Base-by-base conservation (phyloP, 2,888 invertebrate species). In the Erebia epiphron region DNA sequence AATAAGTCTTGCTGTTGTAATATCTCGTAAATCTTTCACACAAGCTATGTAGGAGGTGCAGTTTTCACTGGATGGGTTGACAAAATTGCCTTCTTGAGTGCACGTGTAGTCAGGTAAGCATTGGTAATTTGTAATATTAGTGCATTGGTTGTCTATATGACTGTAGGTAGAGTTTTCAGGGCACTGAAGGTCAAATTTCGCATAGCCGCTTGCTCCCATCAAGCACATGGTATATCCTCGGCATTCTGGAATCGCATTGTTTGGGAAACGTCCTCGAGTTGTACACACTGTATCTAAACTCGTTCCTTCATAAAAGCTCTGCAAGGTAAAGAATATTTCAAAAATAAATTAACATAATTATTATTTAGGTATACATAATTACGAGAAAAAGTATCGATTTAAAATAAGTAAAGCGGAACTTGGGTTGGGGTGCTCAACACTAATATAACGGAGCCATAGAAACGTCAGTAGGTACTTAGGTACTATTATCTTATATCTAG, bases 161-260 rank as follows among this genome's bases (percentile, higher is more conserved):
- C 87, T 90, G 79, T 86, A 92, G 8, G 87, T 79, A 60, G 86
- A 88, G 58, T 84, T 82, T 16, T 82, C 75, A 0, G 93, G 92
- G 69, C 93, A 93, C 1, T 79, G 78, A 1, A 92, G 82, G 71
- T 88, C 84, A 78, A 88, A 86, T 54, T 87, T 84, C 1, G 84
- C 84, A 73, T 84, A 90, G 14, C 79, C 82, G 2, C 76, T 77
- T 0, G 80, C 75, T 1, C 84, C 85, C 9, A 78, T 77, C 0
- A 92, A 77, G 69, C 93, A 93, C 78, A 91, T 87, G n/a, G 87
- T 86, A 75, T 86, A 92, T 0, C 91, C 91, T 4, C 85, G 80
- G 70, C 93, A 93, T 63, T 87, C 84, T 5, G 80, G 77, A 2
- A 78, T 78, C 21, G 83, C 80, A 63, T 88, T 82, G 74, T 90